A percentile compares a stretch with the other conserved stretches of the same genome.
phyloP scores from a whole-genome alignment of 2,797 vertebrate species.

The Lophotriccus pileatus region DNA sequence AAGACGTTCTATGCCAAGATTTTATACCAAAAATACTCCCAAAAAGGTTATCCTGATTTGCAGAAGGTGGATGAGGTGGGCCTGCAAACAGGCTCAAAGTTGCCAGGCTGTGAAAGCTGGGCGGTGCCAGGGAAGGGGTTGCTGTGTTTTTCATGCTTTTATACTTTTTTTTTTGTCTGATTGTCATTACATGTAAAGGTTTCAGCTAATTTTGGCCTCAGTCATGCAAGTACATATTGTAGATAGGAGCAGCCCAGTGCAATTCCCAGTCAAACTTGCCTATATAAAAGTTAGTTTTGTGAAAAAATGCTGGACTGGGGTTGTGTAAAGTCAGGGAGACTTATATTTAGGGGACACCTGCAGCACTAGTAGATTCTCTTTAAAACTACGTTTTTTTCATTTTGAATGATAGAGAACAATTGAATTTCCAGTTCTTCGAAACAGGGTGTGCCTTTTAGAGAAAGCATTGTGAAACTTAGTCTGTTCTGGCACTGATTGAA shows the following conservation, averaged over 20 bases:
- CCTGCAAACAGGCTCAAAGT: not conserved
- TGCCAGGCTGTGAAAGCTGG: not conserved
- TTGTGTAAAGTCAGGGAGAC: not conserved
- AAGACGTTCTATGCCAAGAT: not conserved
- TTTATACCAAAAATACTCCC: not conserved
- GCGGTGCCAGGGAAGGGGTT: fast-evolving
- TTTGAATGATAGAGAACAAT: not conserved
- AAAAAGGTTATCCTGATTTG: not conserved
- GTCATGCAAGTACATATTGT: not conserved
- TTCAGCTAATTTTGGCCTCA: not conserved
- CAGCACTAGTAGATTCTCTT: not conserved
- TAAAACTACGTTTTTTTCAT: not conserved
- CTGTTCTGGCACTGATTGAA: not conserved
- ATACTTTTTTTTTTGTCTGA: not conserved
- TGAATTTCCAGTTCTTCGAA: not conserved
- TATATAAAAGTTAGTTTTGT: not conserved
- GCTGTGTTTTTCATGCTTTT: not conserved
- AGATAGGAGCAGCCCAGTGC: not conserved
- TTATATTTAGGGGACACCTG: not conserved
- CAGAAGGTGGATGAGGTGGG: not conserved
- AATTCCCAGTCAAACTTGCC: not conserved
- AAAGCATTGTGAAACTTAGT: not conserved
- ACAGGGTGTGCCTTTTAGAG: not conserved
- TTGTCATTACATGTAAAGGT: not conserved
- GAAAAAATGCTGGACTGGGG: not conserved